phyloP scores from a whole-genome alignment of 2,113 vertebrate species.

The Pluvianellus socialis region DNA sequence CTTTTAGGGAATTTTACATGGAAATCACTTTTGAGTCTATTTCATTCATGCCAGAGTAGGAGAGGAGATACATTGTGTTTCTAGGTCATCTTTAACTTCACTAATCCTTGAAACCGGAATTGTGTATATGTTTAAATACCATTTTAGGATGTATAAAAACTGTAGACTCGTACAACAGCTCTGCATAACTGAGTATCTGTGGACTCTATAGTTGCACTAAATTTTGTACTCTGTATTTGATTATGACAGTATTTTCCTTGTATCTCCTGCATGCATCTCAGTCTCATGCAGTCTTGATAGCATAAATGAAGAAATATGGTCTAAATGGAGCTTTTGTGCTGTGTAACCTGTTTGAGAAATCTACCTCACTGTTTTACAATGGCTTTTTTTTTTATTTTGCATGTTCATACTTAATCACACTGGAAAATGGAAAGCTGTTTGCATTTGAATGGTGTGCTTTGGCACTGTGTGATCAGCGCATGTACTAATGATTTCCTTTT shows the following conservation, averaged over 20 bases:
- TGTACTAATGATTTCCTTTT: conserved; percentile 89
- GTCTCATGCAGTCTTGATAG: conserved; percentile 69
- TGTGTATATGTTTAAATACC: neutral
- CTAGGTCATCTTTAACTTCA: neutral
- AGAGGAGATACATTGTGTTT: neutral
- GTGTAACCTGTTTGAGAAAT: conserved; percentile 68
- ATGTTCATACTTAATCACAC: conserved; percentile 77
- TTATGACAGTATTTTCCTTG: conserved; percentile 56
- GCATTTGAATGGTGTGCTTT: conserved; percentile 82
- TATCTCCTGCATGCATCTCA: conserved; percentile 68
- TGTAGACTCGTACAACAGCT: neutral
- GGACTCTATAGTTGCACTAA: conserved; percentile 57
- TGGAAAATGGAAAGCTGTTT: conserved; percentile 78
- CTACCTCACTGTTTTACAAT: conserved; percentile 67
- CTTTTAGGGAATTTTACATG: neutral
- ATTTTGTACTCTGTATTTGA: conserved; percentile 60
- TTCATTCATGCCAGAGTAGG: neutral
- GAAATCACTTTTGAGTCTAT: neutral
- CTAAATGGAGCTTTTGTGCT: conserved; percentile 67
- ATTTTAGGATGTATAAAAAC: neutral
- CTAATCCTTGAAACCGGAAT: neutral
- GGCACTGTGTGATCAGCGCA: conserved; percentile 79
- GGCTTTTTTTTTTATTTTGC: conserved; percentile 73
- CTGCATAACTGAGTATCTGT: conserved; percentile 70
- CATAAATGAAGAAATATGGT: conserved; percentile 43